These are phyloP conservation scores for Saturnia pavonia DNA, from an alignment of 2,888 invertebrate genomes.

Conservation along the genomic window DNA sequence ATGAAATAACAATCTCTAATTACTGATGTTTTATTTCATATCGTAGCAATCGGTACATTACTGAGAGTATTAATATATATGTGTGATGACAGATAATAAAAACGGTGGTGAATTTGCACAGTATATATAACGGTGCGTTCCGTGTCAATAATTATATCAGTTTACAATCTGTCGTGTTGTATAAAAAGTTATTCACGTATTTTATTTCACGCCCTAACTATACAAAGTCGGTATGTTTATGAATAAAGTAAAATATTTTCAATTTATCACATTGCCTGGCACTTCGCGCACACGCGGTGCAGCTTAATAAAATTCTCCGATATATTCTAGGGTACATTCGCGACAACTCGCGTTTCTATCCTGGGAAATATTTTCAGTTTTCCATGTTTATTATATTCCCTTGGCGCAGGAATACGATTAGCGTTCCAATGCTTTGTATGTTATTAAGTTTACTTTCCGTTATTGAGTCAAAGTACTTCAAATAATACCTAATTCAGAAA, in stretches of 20 bases:
- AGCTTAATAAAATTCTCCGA: slow-evolving; percentile 31
- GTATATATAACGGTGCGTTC: too few species aligned
- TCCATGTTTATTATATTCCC: slow-evolving; percentile 20
- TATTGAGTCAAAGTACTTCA: neutral
- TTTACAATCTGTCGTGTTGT: neutral
- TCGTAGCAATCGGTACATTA: too few species aligned
- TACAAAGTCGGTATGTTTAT: neutral
- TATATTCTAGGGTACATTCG: slow-evolving; percentile 25
- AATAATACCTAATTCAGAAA: too few species aligned
- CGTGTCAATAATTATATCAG: too few species aligned
- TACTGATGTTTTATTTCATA: too few species aligned
- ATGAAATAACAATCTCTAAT: too few species aligned
- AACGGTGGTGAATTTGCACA: too few species aligned
- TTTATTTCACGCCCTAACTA: neutral
- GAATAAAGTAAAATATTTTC: slow-evolving; percentile 29
- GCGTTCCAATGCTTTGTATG: slow-evolving; percentile 6
- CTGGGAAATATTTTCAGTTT: slow-evolving; percentile 25
- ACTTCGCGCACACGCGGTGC: slow-evolving; percentile 29
- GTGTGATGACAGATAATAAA: too few species aligned
- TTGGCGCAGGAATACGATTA: slow-evolving; percentile 17
- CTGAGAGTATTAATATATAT: too few species aligned
- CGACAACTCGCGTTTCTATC: slow-evolving; percentile 24
- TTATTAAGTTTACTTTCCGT: neutral
- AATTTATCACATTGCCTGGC: slow-evolving; percentile 33
- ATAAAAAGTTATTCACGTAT: neutral